Evolutionary conservation across 2,797 vertebrate species (phyloP), one percentile per base, ranked within the genome.

Genomic region (Sebastes kiyomatsui): DNA sequence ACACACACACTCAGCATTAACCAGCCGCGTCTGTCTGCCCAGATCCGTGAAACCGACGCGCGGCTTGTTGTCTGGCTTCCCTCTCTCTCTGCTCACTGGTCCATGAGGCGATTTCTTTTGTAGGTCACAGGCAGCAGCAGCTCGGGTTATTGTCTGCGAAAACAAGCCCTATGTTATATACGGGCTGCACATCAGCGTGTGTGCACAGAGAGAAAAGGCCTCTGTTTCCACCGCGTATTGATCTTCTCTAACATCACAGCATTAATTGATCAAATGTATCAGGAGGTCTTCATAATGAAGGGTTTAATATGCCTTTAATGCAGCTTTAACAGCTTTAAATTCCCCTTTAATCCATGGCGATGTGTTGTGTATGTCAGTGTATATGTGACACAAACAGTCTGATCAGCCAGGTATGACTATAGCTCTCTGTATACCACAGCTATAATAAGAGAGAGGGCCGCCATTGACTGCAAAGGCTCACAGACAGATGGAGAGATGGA

Each of bases 401-500:
- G 70, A 79, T 69, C 52, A 67, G 72, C 14, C 75, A 75, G 72
- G 77, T 85, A 80, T 84, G 80, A 80, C 67, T 73, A 22, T 33
- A 77, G 75, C 42, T 82, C 7, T 88, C 38, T 86, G 79, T 73
- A 73, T 64, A 83, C 65, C 72, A 79, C 35, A 80, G 80, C 82
- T 30, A 23, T 83, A 86, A 66, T 18, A 42, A 25, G 62, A 84
- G 86, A 90, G 89, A 79, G 87, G 85, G 91, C 92, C 94, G 93
- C 94, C 93, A 96, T 95, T 94, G 94, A 94, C 88, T 92, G 91
- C 93, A 90, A 91, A 90, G 88, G 83, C 90, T 81, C 85, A 93
- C 80, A 85, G 84, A 79, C 81, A 82, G 42, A 46, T 46, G 42
- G 42, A 23, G 82, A 71, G 78, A 88, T 72, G 80, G 89, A 90